Percentiles rank a stretch among this genome's conserved stretches.
Evolutionary conservation across 2,113 vertebrate species (phyloP).

Genomic region (Lampris megalopsis): DNA sequence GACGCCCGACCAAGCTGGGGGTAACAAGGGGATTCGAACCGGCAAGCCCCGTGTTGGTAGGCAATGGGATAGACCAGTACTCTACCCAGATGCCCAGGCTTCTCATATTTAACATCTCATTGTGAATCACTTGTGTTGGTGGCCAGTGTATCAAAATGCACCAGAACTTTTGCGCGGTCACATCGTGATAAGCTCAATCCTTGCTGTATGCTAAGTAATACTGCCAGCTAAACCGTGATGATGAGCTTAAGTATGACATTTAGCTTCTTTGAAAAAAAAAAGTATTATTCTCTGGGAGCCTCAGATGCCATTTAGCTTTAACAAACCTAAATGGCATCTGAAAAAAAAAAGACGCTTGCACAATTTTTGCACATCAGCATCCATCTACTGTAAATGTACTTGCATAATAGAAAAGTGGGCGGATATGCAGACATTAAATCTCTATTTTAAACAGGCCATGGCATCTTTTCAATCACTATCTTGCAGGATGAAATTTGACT

Average conservation of each 20-base stretch:
- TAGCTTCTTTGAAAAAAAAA: background rate
- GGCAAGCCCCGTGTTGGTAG: too few species aligned
- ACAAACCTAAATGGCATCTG: background rate
- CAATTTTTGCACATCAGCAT: background rate
- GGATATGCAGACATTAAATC: slow-evolving; percentile 12
- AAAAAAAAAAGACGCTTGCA: background rate
- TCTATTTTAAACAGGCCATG: slow-evolving; percentile 8
- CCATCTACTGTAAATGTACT: slow-evolving; percentile 25
- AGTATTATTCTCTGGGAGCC: background rate
- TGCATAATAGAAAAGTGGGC: slow-evolving; percentile 4
- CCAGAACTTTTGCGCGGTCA: background rate
- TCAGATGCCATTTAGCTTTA: slow-evolving; percentile 1
- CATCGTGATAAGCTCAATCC: slow-evolving; percentile 7
- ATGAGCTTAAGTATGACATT: slow-evolving; percentile 14
- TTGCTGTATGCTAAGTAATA: background rate
- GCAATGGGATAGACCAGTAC: too few species aligned
- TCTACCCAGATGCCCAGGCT: too few species aligned
- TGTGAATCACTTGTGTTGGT: background rate
- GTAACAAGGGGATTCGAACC: too few species aligned
- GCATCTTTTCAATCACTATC: background rate
- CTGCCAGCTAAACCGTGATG: background rate
- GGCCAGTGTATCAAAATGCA: background rate
- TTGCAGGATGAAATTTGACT: slow-evolving; percentile 4
- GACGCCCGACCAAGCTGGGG: too few species aligned
- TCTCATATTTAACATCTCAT: background rate